A percentile compares a stretch with the other conserved stretches of the same genome.
These are phyloP conservation scores for Orcinus orca DNA, from an alignment of 2,113 vertebrate genomes.

Conservation along the genomic window DNA sequence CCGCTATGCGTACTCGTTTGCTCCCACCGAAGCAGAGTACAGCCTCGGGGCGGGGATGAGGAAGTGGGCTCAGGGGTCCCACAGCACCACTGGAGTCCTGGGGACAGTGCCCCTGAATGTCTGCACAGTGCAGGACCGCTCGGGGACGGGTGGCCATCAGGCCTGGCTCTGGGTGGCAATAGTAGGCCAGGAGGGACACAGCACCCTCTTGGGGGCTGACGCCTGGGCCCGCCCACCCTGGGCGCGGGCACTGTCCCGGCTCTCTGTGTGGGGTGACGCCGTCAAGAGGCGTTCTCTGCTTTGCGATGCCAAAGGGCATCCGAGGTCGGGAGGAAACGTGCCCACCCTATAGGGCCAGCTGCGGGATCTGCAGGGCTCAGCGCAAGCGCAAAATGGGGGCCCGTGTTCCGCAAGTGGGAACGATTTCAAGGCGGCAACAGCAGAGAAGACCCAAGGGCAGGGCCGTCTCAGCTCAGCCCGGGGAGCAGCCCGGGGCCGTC, in stretches of 20 bases:
- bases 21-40: not conserved
- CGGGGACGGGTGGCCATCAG: fast-evolving
- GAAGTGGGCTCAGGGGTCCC: not conserved
- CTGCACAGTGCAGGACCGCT: fast-evolving
- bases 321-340: not conserved
- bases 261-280: not conserved
- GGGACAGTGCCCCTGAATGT: fast-evolving
- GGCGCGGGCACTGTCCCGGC: not conserved
- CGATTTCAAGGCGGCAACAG: not conserved
- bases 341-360: fast-evolving
- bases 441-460: not conserved
- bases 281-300: not conserved
- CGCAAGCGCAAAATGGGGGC: fast-evolving
- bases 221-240: not conserved
- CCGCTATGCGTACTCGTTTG: fast-evolving
- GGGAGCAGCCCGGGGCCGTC: fast-evolving
- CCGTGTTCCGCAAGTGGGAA: too few species aligned
- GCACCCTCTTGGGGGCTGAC: fast-evolving
- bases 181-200: not conserved
- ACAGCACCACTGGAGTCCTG: not conserved
- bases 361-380: fast-evolving
- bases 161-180: fast-evolving
- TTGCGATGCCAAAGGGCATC: fast-evolving
- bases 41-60: not conserved
- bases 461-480: not conserved